These are phyloP conservation scores for Cantharis lateralis DNA, from an alignment of 2,888 invertebrate species.

Conservation along the genomic window DNA sequence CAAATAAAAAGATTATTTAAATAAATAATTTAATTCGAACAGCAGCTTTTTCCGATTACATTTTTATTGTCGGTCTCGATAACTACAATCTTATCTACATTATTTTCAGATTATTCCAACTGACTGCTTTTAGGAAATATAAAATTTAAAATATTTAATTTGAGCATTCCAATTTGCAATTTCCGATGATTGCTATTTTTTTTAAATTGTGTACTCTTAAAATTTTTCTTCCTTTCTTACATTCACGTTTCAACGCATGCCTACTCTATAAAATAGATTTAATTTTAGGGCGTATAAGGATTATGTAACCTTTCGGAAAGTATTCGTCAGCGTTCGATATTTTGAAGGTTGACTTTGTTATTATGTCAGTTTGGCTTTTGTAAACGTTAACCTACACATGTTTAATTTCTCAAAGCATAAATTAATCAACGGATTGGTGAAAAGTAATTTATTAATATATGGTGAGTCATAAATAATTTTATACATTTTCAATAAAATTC, in stretches of 20 bases:
- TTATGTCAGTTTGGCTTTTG: background rate
- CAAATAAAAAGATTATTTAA: background rate
- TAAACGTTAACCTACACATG: background rate
- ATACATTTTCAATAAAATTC: background rate
- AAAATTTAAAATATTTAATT: too few relatives aligned
- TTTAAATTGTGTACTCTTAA: background rate
- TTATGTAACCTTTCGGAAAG: background rate
- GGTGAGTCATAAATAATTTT: background rate
- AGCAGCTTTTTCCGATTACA: background rate
- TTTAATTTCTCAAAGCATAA: background rate
- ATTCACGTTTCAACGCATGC: background rate
- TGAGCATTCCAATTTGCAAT: background rate
- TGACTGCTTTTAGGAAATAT: background rate
- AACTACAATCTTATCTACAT: background rate
- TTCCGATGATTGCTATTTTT: background rate
- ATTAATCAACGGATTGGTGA: background rate
- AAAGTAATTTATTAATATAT: background rate
- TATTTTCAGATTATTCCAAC: background rate
- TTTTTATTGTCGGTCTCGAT: background rate
- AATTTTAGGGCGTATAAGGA: background rate
- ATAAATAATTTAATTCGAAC: too few relatives aligned
- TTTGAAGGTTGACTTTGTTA: background rate
- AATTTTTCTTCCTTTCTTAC: too few relatives aligned
- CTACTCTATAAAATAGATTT: background rate
- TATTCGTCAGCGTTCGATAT: background rate